Base-by-base conservation (phyloP, 2,888 invertebrate species). In the Tiphia femorata region DNA sequence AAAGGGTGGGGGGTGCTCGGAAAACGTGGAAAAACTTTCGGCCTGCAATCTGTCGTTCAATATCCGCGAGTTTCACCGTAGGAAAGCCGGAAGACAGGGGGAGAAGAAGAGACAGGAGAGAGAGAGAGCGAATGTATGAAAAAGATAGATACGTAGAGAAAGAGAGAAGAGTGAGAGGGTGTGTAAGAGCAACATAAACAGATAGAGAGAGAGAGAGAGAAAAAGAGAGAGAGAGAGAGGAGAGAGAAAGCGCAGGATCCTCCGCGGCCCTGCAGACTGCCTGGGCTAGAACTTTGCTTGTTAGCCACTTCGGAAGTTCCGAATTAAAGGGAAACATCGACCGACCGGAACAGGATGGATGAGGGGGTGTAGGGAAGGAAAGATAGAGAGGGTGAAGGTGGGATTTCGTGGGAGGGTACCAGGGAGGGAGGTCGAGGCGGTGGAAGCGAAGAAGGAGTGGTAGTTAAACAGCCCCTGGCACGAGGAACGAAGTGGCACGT, bases 41-140 rank as follows among this genome's bases (percentile, higher is more conserved):
- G 43, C 27, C 27, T 29, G 43, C 43, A 43, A 43, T 29, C 43
- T 43, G 43, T 43, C 43, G 43, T 41, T 41, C 41, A 41, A 41
- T 41, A 21, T 41, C 41, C 41, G 23, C 12, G 23, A 19, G 25
- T 41, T 41, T 41, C 41, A 10, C n/a, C 23, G n/a, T 3, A 21
- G 4, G n/a, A n/a, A 6, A 19, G 17, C 38, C 3, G 3, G 17
- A 3, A 5, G 38, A 1, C 17, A 19, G 38, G 7, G 19, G 7
- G 33, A 8, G 19, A 17, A 4, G 41, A 4, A 10, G n/a, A 19
- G 19, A 17, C n/a, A n/a, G n/a, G n/a, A n/a, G n/a, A n/a, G n/a
- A n/a, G n/a, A n/a, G n/a, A n/a, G n/a, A n/a, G n/a, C n/a, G n/a
- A n/a, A n/a, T n/a, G n/a, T n/a, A n/a, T n/a, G n/a, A n/a, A n/a